Evolutionary conservation across 2,797 vertebrate genomes (phyloP), one percentile per base, ranked within the genome.

Genomic region (Tragelaphus oryx): DNA sequence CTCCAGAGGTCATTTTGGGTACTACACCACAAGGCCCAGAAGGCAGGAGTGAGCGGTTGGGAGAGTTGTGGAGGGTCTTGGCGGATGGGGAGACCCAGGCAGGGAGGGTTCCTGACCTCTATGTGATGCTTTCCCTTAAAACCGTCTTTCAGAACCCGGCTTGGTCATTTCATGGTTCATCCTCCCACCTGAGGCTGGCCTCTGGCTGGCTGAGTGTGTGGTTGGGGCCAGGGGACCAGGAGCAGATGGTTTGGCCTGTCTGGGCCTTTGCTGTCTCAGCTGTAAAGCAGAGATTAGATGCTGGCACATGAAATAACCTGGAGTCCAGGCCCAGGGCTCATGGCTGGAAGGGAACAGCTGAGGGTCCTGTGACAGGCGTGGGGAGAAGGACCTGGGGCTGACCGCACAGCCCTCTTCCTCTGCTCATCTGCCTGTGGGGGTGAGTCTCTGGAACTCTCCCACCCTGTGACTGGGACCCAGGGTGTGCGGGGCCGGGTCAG

Each of bases 401-500:
- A 3, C 60, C 0, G 0, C 50, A 3, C 4, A 18, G 57, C 16
- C 44, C 17, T 80, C 22, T 33, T 68, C n/a, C 74, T 44, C 46
- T 0, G 0, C 33, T 54, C 3, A 12, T 41, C 12, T 16, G 17
- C 68, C 8, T 1, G 41, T 52, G 30, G 28, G 46, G 24, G 26
- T 7, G 18, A 14, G 14, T 22, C 74, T 13, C 16, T 8, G 22
- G 54, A 4, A 2, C 22, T 18, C 75, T 30, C 75, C 26, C 46
- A 18, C 33, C 37, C 26, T 4, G 30, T 30, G 48, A 30, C 76
- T 9, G 78, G 68, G 79, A 22, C 55, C 10, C 4, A 6, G 87
- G 12, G 18, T 30, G 3, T 1, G 9, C 0, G 0, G 26, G 37
- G 28, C 28, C 6, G 0, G 60, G 50, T 80, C 37, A n/a, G 33